These are phyloP conservation scores for Oncorhynchus clarkii DNA, from an alignment of 2,113 vertebrate genomes.

Conservation along the genomic window DNA sequence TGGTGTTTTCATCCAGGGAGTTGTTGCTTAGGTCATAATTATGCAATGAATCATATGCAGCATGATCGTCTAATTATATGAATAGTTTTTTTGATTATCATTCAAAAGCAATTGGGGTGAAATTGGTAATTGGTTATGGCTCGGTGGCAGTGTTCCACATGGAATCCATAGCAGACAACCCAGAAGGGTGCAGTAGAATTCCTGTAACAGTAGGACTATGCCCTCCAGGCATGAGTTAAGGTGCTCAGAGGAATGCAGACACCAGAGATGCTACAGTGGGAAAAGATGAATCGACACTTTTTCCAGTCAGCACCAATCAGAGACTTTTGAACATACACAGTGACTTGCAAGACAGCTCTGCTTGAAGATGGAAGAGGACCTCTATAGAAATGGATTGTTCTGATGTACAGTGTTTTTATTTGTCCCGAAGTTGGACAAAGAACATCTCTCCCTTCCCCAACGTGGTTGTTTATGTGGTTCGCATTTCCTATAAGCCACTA, in stretches of 20 bases:
- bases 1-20: too few relatives aligned
- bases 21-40: too few relatives aligned
- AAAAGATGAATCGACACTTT: neutral
- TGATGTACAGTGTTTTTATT: neutral
- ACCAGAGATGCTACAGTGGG: constrained; percentile 10
- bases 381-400: neutral
- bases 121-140: too few relatives aligned
- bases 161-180: too few relatives aligned
- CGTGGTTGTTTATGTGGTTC: constrained; percentile 31
- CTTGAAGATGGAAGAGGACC: neutral
- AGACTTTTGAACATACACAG: neutral
- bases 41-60: too few relatives aligned
- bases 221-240: neutral
- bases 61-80: too few relatives aligned
- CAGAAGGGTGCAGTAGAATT: neutral
- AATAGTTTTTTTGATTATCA: too few relatives aligned
- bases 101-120: too few relatives aligned
- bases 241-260: constrained; percentile 16
- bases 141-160: neutral
- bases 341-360: neutral
- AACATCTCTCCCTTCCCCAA: neutral
- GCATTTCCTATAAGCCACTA: constrained; percentile 16
- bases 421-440: neutral
- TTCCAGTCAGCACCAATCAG: neutral
- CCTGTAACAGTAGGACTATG: neutral